A percentile compares a stretch with the other conserved stretches of the same genome.
These are phyloP conservation scores for Apaloderma vittatum DNA, from an alignment of 2,113 vertebrate species.

Conservation along the genomic window DNA sequence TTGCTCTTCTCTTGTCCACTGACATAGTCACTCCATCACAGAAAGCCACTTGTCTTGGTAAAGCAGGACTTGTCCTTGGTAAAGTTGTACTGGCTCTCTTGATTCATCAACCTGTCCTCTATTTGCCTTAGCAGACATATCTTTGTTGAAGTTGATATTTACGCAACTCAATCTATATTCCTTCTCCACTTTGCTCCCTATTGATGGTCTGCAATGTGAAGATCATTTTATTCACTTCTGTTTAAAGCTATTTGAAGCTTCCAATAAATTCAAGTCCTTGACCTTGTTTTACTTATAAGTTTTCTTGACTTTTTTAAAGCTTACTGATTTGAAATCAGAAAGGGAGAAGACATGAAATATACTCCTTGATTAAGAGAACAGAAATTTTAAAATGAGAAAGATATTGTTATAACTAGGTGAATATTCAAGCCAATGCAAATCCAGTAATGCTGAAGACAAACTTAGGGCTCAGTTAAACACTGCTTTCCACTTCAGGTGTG, in stretches of 20 bases:
- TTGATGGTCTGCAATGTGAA: neutral
- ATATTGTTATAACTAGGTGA: neutral
- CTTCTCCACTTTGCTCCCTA: neutral
- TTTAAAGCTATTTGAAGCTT: neutral
- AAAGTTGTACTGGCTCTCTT: too few species aligned
- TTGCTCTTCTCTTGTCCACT: too few species aligned
- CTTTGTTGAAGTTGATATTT: neutral
- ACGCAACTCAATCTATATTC: neutral
- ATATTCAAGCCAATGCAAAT: neutral
- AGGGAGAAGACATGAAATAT: neutral
- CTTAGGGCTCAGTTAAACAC: neutral
- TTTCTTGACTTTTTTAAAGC: neutral
- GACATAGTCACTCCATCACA: too few species aligned
- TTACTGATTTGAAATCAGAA: neutral
- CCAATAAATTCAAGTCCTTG: neutral
- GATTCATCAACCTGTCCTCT: too few species aligned
- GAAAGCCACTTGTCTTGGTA: too few species aligned
- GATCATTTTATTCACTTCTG: neutral
- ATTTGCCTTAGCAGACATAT: too few species aligned
- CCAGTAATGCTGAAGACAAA: neutral
- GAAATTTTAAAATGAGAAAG: neutral
- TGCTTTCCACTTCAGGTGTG: neutral
- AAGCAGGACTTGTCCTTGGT: too few species aligned
- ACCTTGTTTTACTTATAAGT: neutral
- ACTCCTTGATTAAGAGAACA: neutral